Conservation (phyloP, 2,888 invertebrate genomes). For the Empis livida region DNA sequence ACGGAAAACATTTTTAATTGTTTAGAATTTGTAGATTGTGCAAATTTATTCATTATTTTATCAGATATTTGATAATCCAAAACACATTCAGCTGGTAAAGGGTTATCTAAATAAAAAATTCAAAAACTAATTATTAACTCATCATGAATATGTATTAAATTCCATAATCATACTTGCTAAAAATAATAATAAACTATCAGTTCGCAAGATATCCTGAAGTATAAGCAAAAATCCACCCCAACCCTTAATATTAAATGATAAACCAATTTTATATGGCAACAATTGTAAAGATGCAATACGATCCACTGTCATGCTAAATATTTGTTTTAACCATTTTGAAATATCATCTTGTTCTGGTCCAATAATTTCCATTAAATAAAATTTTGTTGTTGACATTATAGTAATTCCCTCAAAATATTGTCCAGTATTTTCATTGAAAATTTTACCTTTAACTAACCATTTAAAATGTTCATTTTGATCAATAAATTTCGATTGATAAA, state of each 20-base stretch:
- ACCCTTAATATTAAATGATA: slow-evolving; percentile 36
- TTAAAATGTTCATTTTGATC: slow-evolving; percentile 41
- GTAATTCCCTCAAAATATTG: slow-evolving; percentile 37
- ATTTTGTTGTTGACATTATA: slow-evolving; percentile 40
- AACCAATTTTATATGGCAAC: slow-evolving; percentile 43
- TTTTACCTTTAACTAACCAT: slow-evolving; percentile 38
- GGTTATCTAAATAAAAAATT: slow-evolving; percentile 24
- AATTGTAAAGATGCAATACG: slow-evolving; percentile 37
- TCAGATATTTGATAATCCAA: slow-evolving; percentile 30
- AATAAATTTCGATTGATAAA: slow-evolving; percentile 42
- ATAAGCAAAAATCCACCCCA: slow-evolving; percentile 32
- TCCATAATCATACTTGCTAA: slow-evolving; percentile 32
- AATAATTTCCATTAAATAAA: slow-evolving; percentile 39
- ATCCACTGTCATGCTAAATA: slow-evolving; percentile 37
- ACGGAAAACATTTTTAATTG: slow-evolving; percentile 35
- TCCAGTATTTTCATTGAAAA: slow-evolving; percentile 33
- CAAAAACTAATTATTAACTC: neutral
- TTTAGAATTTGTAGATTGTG: slow-evolving; percentile 21
- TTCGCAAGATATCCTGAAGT: slow-evolving; percentile 40
- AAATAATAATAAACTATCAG: slow-evolving; percentile 39
- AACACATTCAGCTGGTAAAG: slow-evolving; percentile 34
- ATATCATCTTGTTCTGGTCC: slow-evolving; percentile 41
- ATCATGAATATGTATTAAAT: slow-evolving; percentile 1
- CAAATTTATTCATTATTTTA: slow-evolving; percentile 26
- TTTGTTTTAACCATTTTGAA: slow-evolving; percentile 40